Conservation (phyloP, 1,140 invertebrate genomes). For the Colletes gigas region DNA sequence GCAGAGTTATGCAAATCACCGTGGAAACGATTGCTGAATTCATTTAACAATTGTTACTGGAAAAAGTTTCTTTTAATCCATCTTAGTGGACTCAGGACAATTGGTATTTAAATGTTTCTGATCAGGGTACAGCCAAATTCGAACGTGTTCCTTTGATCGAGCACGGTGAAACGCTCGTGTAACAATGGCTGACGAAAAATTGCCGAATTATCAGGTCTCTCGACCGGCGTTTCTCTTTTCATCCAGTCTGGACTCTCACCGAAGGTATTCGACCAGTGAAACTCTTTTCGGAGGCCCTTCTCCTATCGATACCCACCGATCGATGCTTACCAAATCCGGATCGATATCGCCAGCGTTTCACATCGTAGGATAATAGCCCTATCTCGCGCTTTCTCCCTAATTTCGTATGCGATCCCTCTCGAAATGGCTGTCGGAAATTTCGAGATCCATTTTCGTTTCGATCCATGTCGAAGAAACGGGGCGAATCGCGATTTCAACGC, state of each 20-base stretch:
- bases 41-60: no score
- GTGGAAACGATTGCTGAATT: no score
- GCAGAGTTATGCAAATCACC: no score
- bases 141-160: neutral
- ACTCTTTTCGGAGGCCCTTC: conserved; percentile 66
- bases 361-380: conserved; percentile 53
- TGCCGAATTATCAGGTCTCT: conserved; percentile 13
- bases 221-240: neutral
- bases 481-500: conserved; percentile 1
- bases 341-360: neutral
- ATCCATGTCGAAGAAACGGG: neutral
- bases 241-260: conserved; percentile 68
- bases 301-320: conserved; percentile 23
- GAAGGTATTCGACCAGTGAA: conserved; percentile 77
- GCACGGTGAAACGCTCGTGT: conserved; percentile 14
- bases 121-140: neutral
- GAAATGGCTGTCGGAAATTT: neutral
- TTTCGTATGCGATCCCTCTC: neutral
- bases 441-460: neutral
- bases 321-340: conserved; percentile 28
- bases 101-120: neutral
- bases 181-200: conserved; percentile 45
- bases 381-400: conserved; percentile 16
- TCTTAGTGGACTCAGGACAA: no score
- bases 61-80: no score